Evolutionary conservation across 2,113 vertebrate species (phyloP), one percentile per base, ranked within the genome.

Genomic region (Oncorhynchus masou): DNA sequence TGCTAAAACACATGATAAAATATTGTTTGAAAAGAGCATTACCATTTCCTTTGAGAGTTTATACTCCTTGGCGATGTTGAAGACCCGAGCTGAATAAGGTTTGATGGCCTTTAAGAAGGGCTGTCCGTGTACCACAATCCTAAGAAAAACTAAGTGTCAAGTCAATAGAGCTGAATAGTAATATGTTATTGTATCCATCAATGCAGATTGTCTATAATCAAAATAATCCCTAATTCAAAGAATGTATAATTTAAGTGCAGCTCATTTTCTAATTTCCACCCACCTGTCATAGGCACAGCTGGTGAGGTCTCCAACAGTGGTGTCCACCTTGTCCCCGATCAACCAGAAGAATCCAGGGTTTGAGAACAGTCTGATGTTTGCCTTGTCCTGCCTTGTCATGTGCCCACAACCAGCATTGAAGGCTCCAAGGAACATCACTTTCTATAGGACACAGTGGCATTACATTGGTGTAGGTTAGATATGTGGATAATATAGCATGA

Each of bases 271-370:
- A n/a, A 11, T 20, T 20, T 69, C 68, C 27, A 24, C 45, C 5
- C 7, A 92, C 91, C 91, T 85, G 84, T 92, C 90, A 5, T 87
- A 92, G 0, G 90, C 62, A 34, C 91, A 92, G 83, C 1, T 76
- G 65, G 79, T 88, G 2, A 1, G 0, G 0, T 85, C 81, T 0
- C 2, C 29, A 72, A 83, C 67, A 1, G 89, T 90, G 5, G 90
- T 90, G 85, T 92, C 91, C 65, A 62, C 78, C 82, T 66, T 57
- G 84, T 90, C 87, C 51, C 65, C 25, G 5, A 92, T 92, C 79
- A 92, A 64, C 90, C 90, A 92, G 19, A 48, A 77, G 74, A 90
- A 91, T 0, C 2, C 68, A 0, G 71, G 15, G 1, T 77, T 34
- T 13, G 49, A 77, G 84, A 81, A 90, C 1, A 92, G 84, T 4